These are phyloP conservation scores for Onychostruthus taczanowskii DNA, from an alignment of 2,113 vertebrate species.

Conservation along the genomic window DNA sequence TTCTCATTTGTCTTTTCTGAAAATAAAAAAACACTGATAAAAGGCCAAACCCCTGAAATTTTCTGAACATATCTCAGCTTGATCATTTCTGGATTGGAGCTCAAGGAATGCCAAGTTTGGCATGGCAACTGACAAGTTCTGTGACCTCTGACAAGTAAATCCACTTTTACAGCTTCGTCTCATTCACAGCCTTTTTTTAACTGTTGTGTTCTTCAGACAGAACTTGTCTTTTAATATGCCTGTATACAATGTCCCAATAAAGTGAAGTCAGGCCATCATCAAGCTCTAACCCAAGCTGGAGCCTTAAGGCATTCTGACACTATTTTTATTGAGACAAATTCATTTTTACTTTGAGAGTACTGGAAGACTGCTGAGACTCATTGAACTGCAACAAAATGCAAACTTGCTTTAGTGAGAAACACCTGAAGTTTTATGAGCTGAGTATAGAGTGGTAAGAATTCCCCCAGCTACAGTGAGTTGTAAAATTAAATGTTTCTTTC, in stretches of 20 bases:
- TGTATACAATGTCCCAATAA: neutral
- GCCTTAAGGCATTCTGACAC: neutral
- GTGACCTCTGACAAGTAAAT: neutral
- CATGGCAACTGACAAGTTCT: neutral
- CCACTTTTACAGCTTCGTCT: neutral
- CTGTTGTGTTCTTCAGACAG: neutral
- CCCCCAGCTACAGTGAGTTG: neutral
- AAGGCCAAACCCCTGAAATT: neutral
- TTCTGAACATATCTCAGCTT: neutral
- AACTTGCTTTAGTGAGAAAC: neutral
- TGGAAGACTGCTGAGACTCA: neutral
- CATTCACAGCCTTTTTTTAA: neutral
- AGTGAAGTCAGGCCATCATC: neutral
- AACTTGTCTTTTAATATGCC: neutral
- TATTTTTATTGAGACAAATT: neutral
- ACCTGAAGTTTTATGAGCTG: neutral
- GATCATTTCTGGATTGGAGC: neutral
- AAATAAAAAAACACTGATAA: neutral
- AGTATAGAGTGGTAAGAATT: neutral
- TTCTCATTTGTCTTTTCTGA: neutral
- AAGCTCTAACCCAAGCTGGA: neutral
- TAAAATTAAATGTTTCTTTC: slow-evolving; percentile 6
- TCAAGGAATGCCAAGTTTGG: neutral
- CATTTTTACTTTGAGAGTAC: neutral
- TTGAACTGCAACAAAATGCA: neutral